A percentile compares a stretch with the other conserved stretches of the same genome.
These are phyloP conservation scores for Prionailurus bengalensis DNA, from an alignment of 2,113 vertebrate species.

Conservation along the genomic window DNA sequence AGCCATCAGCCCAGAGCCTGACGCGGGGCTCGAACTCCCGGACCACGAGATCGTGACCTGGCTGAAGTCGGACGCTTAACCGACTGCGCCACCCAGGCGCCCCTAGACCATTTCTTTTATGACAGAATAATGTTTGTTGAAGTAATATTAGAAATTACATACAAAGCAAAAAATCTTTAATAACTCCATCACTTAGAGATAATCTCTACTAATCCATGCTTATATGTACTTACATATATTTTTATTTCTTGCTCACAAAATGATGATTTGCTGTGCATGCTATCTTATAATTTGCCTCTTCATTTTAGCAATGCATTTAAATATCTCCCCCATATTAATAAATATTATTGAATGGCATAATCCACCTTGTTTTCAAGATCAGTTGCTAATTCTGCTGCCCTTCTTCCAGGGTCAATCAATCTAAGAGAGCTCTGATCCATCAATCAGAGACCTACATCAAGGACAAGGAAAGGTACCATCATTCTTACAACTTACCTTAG, in stretches of 20 bases:
- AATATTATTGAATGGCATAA: not conserved
- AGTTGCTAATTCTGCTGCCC: not conserved
- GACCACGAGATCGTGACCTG: too few species aligned
- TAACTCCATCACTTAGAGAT: not conserved
- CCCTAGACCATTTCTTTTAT: not conserved
- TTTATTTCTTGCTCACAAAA: not conserved
- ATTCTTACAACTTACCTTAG: not conserved
- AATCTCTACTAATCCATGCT: not conserved
- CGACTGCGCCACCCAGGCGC: too few species aligned
- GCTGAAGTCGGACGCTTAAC: too few species aligned
- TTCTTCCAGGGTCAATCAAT: not conserved
- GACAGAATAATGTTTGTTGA: not conserved
- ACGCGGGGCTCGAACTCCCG: too few species aligned
- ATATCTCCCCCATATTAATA: not conserved
- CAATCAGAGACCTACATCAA: not conserved
- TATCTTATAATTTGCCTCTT: constrained; percentile 36
- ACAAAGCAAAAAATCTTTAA: not conserved
- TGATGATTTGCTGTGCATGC: not conserved
- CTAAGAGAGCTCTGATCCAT: not conserved
- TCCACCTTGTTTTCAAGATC: not conserved
- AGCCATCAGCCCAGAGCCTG: too few species aligned
- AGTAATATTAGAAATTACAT: constrained; percentile 9
- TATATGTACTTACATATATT: not conserved
- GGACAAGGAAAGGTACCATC: not conserved
- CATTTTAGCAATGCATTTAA: not conserved